Base-by-base conservation (phyloP, 2,113 vertebrate species). In the Pycnonotus jocosus region DNA sequence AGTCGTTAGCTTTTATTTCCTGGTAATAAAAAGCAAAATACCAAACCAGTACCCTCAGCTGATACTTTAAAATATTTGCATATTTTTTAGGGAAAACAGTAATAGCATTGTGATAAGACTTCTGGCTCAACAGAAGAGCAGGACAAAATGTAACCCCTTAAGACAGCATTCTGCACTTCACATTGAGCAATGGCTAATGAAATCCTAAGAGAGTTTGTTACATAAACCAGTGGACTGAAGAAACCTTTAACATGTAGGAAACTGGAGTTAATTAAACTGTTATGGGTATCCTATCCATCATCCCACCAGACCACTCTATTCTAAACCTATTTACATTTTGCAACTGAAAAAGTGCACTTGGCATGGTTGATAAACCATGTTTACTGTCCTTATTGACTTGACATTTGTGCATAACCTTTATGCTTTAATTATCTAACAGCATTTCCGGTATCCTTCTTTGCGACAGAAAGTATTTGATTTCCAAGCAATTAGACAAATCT, bases 201-300 rank as follows among this genome's bases (percentile, higher is more conserved):
- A 98, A 97, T 96, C 97, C 97, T 97, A 89, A 91, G 97, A 97
- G 97, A 66, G 84, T 97, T 97, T 97, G 96, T 97, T 98, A 96
- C 85, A 95, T 97, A 96, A 98, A 91, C 96, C 97, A 98, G 94
- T 97, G 97, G 96, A 95, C 95, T 98, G 97, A 82, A 89, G 96
- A 96, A 97, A 97, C 97, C 97, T 98, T 97, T 98, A 97, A 97
- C 96, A 97, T 79, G 84, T 89, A 96, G 94, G 95, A 97, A 97
- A 97, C 96, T 64, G 57, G 89, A 98, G 96, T 97, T 98, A 98
- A 98, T 98, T 98, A 98, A 98, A 98, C 96, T 50, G 89, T 97
- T 97, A 91, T 1, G 4, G 50, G 84, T 88, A 94, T 93, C 91
- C 97, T 97, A 98, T 98, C 96, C 96, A 97, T 98, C 98, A 98